Percentiles rank a stretch among this genome's conserved stretches.
These are phyloP conservation scores for Rhombomys opimus DNA, from an alignment of 2,113 vertebrate species.

Conservation along the genomic window DNA sequence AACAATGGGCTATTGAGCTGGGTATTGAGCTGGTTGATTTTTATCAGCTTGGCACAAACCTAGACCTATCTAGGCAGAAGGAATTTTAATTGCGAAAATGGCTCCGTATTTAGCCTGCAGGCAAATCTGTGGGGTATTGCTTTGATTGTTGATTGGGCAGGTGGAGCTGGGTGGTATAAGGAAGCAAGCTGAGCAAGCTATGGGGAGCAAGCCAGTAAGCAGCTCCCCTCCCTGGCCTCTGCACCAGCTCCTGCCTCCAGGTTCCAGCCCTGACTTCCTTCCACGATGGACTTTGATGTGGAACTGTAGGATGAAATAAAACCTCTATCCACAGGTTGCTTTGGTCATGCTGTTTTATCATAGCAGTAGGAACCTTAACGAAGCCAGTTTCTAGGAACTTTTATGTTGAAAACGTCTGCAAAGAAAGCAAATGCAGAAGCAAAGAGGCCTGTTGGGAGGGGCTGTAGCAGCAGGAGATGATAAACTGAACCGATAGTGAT, in stretches of 20 bases:
- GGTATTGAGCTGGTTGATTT: background rate
- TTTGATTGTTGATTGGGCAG: background rate
- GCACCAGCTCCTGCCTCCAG: background rate
- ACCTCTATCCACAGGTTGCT: background rate
- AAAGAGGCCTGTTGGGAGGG: background rate
- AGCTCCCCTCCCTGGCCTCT: background rate
- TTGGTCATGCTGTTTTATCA: background rate
- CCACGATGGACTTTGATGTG: background rate
- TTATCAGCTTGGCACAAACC: background rate
- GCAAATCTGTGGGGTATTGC: background rate
- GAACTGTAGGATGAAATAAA: background rate
- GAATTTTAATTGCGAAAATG: background rate
- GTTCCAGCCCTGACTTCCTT: background rate
- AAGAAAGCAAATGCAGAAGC: constrained; percentile 18
- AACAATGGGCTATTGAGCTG: background rate
- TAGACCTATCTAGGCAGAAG: background rate
- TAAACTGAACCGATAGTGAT: background rate
- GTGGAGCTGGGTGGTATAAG: background rate
- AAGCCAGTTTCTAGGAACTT: background rate
- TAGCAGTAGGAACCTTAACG: background rate
- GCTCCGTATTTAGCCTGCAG: background rate
- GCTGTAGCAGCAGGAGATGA: background rate
- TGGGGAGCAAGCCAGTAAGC: background rate
- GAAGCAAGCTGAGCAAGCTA: background rate
- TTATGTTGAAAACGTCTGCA: background rate